A percentile compares a stretch with the other conserved stretches of the same genome.
phyloP scores from a whole-genome alignment of 2,888 invertebrate species.

The Drosophila nr. fundita region DNA sequence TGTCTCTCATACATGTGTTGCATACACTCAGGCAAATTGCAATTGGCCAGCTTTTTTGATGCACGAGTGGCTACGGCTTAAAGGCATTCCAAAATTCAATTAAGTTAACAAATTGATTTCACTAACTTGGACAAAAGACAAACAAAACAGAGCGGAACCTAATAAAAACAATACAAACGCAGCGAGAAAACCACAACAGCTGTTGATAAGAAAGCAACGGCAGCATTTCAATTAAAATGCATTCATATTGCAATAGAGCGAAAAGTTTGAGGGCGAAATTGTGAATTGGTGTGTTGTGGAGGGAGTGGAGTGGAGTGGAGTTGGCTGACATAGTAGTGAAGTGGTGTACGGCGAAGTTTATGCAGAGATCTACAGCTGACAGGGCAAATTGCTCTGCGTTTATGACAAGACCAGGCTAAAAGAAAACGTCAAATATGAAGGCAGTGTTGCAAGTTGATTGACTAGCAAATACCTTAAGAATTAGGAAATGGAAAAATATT shows the following conservation, averaged over 20 bases:
- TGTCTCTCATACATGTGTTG: conserved; percentile 22
- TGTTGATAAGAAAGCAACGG: conserved; percentile 65
- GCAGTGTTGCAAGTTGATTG: not conserved
- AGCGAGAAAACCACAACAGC: conserved; percentile 57
- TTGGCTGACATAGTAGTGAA: not conserved
- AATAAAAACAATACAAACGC: conserved; percentile 33
- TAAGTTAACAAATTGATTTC: conserved; percentile 70
- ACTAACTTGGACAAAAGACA: conserved; percentile 59
- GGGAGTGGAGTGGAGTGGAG: not conserved
- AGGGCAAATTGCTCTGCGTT: conserved; percentile 73
- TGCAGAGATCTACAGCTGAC: conserved; percentile 57
- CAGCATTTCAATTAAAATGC: conserved; percentile 74
- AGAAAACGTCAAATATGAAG: conserved; percentile 46
- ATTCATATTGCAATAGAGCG: conserved; percentile 70
- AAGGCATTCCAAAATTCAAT: conserved; percentile 60
- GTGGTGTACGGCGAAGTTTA: not conserved
- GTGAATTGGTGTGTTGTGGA: not conserved
- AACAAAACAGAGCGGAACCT: conserved; percentile 28
- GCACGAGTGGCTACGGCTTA: conserved; percentile 18
- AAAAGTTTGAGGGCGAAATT: conserved; percentile 22
- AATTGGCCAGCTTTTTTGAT: conserved; percentile 1
- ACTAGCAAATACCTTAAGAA: conserved; percentile 12
- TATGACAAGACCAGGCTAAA: conserved; percentile 63
- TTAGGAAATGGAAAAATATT: no score
- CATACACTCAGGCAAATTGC: conserved; percentile 51